A percentile compares a stretch with the other conserved stretches of the same genome.
These are phyloP conservation scores for Orius insidiosus DNA, from an alignment of 1,140 invertebrate genomes.

Conservation along the genomic window DNA sequence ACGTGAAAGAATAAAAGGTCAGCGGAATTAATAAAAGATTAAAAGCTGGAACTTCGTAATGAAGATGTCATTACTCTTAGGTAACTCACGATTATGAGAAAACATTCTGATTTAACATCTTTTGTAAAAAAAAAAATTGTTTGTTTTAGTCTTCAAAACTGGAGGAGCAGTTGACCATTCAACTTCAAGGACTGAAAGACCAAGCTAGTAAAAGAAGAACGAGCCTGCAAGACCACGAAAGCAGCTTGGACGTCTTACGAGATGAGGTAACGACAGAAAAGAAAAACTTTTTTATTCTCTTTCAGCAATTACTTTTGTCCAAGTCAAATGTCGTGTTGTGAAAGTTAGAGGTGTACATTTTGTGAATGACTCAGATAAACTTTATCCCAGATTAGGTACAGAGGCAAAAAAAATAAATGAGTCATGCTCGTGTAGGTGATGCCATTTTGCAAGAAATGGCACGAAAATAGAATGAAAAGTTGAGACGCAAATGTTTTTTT, in stretches of 20 bases:
- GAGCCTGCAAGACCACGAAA: constrained; percentile 67
- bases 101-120: too few species aligned
- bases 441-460: neutral
- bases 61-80: too few species aligned
- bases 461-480: neutral
- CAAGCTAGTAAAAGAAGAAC: constrained; percentile 65
- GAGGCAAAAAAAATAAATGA: too few species aligned
- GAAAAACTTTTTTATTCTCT: neutral
- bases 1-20: too few species aligned
- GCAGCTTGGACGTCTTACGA: constrained; percentile 68
- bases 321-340: neutral
- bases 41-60: too few species aligned
- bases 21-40: too few species aligned
- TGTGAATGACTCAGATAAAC: too few species aligned
- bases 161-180: constrained; percentile 59
- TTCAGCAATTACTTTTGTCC: neutral
- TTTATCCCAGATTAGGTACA: too few species aligned
- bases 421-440: too few species aligned
- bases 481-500: neutral
- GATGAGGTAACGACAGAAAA: constrained; percentile 49
- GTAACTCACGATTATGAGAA: too few species aligned
- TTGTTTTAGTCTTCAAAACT: constrained; percentile 42
- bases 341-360: neutral
- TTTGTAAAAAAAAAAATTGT: too few species aligned
- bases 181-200: constrained; percentile 65